Evolutionary conservation across 2,113 vertebrate genomes (phyloP), one percentile per base, ranked within the genome.

Genomic region (Vulpes lagopus): DNA sequence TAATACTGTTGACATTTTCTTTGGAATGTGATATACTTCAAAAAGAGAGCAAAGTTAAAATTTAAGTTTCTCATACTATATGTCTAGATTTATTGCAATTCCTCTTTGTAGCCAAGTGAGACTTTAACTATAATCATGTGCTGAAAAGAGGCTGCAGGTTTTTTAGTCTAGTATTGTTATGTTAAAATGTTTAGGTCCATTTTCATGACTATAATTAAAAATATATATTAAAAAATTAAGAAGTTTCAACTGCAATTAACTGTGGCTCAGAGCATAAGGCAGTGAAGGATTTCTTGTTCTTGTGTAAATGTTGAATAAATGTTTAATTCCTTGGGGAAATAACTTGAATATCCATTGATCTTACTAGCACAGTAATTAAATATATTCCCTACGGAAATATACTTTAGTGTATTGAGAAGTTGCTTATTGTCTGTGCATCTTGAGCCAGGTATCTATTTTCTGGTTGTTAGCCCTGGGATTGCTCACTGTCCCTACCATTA

Each of bases 321-420:
- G 87, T 96, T 96, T 73, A 97, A 96, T 96, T 96, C 92, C 93
- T 89, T 93, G 22, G 84, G 94, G 97, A 98, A 98, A 97, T 98
- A 96, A 97, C 90, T 96, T 97, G 88, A 97, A 94, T 98, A 96
- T 96, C 96, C 91, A 97, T 96, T 96, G 97, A 98, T 96, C 97
- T 98, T 95, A 96, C 81, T 95, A 93, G 71, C 89, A 96, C 43
- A 76, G 38, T 98, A 97, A 98, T 98, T 97, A 98, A 97, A 97
- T 95, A 51, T 79, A 86, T 96, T 91, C 97, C 88, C 95, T 91
- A 91, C 69, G 60, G 94, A 97, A 96, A 97, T 96, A 92, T 65
- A 71, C 64, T 91, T 90, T 43, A 79, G 60, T 64, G 51, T 96
- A 7, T 55, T 81, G n/a, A 17, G 80, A 97, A 97, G 43, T 23